These are phyloP conservation scores for Drosophila navojoa DNA, from an alignment of 1,140 invertebrate genomes.

Conservation along the genomic window DNA sequence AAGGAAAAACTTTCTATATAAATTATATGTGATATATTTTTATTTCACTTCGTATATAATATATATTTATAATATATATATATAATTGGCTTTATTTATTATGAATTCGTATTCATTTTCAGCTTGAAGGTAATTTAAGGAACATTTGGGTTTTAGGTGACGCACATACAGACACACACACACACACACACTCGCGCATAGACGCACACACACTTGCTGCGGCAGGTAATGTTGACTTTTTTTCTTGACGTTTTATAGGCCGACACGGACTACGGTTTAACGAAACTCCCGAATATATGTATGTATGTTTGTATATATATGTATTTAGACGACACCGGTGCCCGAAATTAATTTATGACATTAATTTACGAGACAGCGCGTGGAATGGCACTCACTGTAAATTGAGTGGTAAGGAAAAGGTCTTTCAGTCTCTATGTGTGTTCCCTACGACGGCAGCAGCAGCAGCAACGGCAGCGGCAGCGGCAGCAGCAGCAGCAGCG, in stretches of 20 bases:
- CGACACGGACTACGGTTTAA: slow-evolving; percentile 31
- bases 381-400: slow-evolving; percentile 63
- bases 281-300: slow-evolving; percentile 12
- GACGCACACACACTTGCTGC: slow-evolving; percentile 39
- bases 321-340: slow-evolving; percentile 17
- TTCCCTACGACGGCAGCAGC: slow-evolving; percentile 44
- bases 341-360: slow-evolving; percentile 79
- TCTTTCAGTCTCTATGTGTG: slow-evolving; percentile 42
- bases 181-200: slow-evolving; percentile 19
- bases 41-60: slow-evolving; percentile 30
- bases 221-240: slow-evolving; percentile 54
- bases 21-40: slow-evolving; percentile 21
- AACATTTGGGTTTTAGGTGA: slow-evolving; percentile 73
- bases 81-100: slow-evolving; percentile 10
- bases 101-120: slow-evolving; percentile 28
- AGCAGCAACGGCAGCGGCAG: slow-evolving; percentile 18
- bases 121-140: slow-evolving; percentile 77
- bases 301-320: not conserved
- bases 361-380: slow-evolving; percentile 78
- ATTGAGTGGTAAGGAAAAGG: slow-evolving; percentile 63
- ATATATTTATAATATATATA: not conserved
- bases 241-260: slow-evolving; percentile 21
- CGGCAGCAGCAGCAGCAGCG: slow-evolving; percentile 25
- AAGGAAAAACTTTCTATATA: slow-evolving; percentile 21
- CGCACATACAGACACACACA: slow-evolving; percentile 29